Base-by-base conservation (phyloP, 2,113 vertebrate species). In the Rhinoptilus africanus region DNA sequence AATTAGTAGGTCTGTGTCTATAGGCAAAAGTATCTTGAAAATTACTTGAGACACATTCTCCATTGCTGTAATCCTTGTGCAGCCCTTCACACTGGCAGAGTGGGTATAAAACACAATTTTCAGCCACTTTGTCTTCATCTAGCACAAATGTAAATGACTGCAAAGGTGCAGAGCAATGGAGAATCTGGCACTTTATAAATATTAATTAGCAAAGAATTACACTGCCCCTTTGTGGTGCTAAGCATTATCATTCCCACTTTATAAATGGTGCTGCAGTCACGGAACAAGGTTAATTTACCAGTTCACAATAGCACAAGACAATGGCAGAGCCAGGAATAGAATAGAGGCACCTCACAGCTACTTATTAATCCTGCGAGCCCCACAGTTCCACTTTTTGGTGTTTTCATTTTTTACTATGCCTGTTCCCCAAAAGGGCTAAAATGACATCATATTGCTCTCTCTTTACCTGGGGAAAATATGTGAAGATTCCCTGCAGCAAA, bases 181-280 rank as follows among this genome's bases (percentile, higher is more conserved):
- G 60, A 95, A 89, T 53, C 43, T 85, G 83, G 30, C 73, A 74
- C 73, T 87, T 95, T 57, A 92, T 96, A 92, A 94, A 96, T 95
- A 94, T 92, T 96, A 96, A 97, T 97, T 93, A 92, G 86, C 35
- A 71, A 96, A 95, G 85, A 94, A 96, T 92, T 93, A 96, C 83
- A 94, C 50, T 96, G 95, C 83, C 92, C 76, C 92, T 5, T 93
- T 88, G 92, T 95, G 93, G 93, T 78, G 48, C 76, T 87, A 71
- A 84, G 35, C 30, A 78, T 96, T 81, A 94, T 78, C 56, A 92
- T 88, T 78, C 51, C 27, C 56, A 72, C 67, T 84, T 93, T 68
- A 64, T 67, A 95, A 82, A 92, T 45, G 63, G 54, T 60, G 78
- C 53, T 91, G 54, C 57, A 79, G 35, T 63, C 50, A 59, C 2